Evolutionary conservation across 2,888 invertebrate species (phyloP).

Genomic region (Spicauda simplicius): DNA sequence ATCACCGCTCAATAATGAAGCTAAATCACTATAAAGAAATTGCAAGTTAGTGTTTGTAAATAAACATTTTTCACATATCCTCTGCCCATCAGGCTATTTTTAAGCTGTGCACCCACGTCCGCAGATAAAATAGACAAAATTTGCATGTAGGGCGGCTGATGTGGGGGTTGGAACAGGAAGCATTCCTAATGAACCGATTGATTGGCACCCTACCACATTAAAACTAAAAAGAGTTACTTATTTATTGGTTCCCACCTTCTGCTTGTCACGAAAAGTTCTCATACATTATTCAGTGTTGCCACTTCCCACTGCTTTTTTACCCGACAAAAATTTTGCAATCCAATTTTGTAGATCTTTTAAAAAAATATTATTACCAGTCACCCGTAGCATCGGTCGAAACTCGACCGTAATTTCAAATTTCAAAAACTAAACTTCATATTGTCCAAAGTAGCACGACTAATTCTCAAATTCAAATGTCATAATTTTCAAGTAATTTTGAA

Average conservation of each 20-base stretch:
- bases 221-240: conserved; percentile 13
- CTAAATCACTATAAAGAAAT: too few relatives aligned
- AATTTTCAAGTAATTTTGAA: too few relatives aligned
- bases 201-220: conserved; percentile 15
- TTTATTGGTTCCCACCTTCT: conserved; percentile 1
- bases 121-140: conserved; percentile 19
- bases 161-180: conserved; percentile 26
- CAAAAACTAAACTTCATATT: too few relatives aligned
- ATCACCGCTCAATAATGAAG: too few relatives aligned
- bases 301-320: neutral
- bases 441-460: too few relatives aligned
- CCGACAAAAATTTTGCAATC: neutral
- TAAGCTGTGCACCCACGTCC: conserved; percentile 11
- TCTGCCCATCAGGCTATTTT: neutral
- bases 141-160: conserved; percentile 18
- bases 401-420: too few relatives aligned
- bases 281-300: conserved; percentile 16
- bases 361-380: too few relatives aligned
- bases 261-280: conserved; percentile 8
- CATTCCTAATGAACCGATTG: conserved; percentile 13
- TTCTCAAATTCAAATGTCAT: too few relatives aligned
- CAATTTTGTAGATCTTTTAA: too few relatives aligned
- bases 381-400: too few relatives aligned
- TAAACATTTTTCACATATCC: too few relatives aligned
- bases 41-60: too few relatives aligned